Evolutionary conservation across 2,113 vertebrate genomes (phyloP).

Genomic region (Mus pahari): DNA sequence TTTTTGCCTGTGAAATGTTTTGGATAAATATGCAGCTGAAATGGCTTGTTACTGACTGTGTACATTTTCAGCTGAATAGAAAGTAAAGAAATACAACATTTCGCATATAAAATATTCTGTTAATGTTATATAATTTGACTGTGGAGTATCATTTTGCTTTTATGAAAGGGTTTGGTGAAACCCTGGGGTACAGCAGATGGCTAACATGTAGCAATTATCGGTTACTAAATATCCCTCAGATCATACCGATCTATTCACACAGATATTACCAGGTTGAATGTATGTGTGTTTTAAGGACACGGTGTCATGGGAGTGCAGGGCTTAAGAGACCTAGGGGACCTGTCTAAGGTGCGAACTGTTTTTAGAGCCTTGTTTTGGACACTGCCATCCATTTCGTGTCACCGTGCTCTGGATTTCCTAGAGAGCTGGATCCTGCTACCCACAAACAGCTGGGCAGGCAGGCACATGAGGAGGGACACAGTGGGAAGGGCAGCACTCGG

Average conservation of each 20-base stretch:
- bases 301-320: conserved; percentile 5
- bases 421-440: conserved; percentile 25
- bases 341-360: not conserved
- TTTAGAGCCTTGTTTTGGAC: not conserved
- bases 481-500: conserved; percentile 53
- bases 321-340: not conserved
- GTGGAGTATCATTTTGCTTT: conserved; percentile 83
- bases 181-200: conserved; percentile 81
- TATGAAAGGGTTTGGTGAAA: conserved; percentile 82
- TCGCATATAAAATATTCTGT: conserved; percentile 83
- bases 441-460: conserved; percentile 68
- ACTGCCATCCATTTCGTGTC: not conserved
- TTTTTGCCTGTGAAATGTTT: conserved; percentile 82
- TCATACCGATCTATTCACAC: conserved; percentile 75
- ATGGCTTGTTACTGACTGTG: conserved; percentile 83
- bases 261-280: conserved; percentile 54
- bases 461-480: not conserved
- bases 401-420: conserved; percentile 24
- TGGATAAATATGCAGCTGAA: conserved; percentile 83
- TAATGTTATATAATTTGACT: conserved; percentile 84
- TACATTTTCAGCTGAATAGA: conserved; percentile 83
- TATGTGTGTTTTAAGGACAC: conserved; percentile 58
- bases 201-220: conserved; percentile 81
- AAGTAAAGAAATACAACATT: conserved; percentile 82
- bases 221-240: conserved; percentile 83